Evolutionary conservation across 2,888 invertebrate genomes (phyloP).

Genomic region (Agonopterix alstromeriana): DNA sequence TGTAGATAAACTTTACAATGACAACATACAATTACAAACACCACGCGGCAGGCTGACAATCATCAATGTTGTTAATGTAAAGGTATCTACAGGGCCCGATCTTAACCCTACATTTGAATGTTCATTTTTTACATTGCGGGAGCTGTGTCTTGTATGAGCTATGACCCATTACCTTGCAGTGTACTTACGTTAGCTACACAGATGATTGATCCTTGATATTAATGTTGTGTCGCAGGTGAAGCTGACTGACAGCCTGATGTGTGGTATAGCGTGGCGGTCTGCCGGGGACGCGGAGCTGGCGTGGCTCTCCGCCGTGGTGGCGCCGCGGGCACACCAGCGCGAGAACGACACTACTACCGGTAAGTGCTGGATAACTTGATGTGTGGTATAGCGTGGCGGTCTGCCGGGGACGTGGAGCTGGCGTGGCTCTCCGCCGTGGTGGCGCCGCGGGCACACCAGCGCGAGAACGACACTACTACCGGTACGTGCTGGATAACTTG

Average conservation of each 20-base stretch:
- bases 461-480: slow-evolving; percentile 69
- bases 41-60: no score
- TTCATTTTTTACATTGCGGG: no score
- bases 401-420: slow-evolving; percentile 91
- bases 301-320: slow-evolving; percentile 92
- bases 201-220: neutral
- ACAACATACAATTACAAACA: no score
- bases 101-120: no score
- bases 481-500: no score
- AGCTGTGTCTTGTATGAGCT: no score
- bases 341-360: slow-evolving; percentile 66
- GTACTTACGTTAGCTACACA: no score
- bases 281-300: slow-evolving; percentile 95
- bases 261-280: slow-evolving; percentile 86
- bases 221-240: slow-evolving; percentile 79
- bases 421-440: slow-evolving; percentile 95
- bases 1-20: no score
- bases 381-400: slow-evolving; percentile 88
- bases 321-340: slow-evolving; percentile 71
- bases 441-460: slow-evolving; percentile 70
- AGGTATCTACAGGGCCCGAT: no score
- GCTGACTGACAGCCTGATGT: slow-evolving; percentile 93
- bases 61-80: no score
- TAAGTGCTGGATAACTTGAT: slow-evolving; percentile 96
- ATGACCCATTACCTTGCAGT: no score